Evolutionary conservation across 2,113 vertebrate species (phyloP).

Genomic region (Anguilla japonica): DNA sequence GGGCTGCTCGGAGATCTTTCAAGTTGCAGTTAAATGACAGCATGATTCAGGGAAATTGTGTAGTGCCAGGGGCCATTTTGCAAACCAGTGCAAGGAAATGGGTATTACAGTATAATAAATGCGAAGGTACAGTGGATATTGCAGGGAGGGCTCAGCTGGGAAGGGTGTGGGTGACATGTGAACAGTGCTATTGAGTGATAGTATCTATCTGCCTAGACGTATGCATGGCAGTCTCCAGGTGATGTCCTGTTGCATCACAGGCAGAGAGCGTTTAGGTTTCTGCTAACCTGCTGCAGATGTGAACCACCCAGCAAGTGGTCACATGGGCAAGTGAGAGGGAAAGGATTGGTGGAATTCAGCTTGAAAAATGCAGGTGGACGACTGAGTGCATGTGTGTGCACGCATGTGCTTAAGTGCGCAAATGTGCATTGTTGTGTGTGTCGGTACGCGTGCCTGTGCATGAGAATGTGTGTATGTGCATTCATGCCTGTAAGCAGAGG

Average conservation of each 20-base stretch:
- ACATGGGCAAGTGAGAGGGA: neutral
- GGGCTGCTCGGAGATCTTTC: neutral
- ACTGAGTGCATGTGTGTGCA: slow-evolving; percentile 5
- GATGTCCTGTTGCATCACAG: slow-evolving; percentile 27
- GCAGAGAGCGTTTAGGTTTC: neutral
- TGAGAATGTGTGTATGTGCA: neutral
- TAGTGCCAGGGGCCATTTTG: neutral
- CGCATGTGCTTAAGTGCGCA: neutral
- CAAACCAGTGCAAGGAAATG: neutral
- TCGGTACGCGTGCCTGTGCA: neutral
- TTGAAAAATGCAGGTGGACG: neutral
- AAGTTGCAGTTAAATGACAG: neutral
- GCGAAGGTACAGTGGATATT: neutral
- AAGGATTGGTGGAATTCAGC: neutral
- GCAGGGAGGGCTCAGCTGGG: neutral
- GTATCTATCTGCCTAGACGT: neutral
- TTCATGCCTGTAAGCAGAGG: neutral
- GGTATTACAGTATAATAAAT: neutral
- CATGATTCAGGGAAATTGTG: neutral
- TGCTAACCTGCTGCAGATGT: neutral
- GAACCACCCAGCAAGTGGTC: too few relatives aligned
- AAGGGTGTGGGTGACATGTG: neutral
- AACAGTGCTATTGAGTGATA: neutral
- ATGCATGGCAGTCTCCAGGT: slow-evolving; percentile 1
- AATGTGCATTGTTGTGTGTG: neutral